Evolutionary conservation across 2,113 vertebrate genomes (phyloP), one percentile per base, ranked within the genome.

Genomic region (Setophaga kirtlandii): DNA sequence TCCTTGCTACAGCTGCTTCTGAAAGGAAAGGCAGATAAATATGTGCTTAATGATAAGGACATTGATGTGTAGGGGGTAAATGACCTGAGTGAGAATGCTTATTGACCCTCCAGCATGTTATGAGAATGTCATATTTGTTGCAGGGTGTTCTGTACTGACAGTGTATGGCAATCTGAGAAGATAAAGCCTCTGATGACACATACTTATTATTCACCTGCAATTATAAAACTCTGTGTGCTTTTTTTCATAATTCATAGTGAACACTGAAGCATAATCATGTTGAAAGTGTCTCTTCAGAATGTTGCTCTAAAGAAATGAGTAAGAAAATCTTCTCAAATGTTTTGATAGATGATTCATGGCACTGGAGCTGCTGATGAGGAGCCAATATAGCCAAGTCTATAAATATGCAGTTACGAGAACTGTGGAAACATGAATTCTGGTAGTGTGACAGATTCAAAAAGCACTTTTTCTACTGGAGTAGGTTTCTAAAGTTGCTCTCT

Each of bases 261-360:
- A 93, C 56, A 24, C 83, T 27, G 60, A 44, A 77, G 71, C 39
- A 65, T 83, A 69, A 85, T 94, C 65, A 52, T 14, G 35, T 80
- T 83, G 71, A 63, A 93, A 91, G 33, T 55, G 53, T 90, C 70
- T 52, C 79, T 90, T 92, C 71, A 65, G 71, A 70, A 77, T 53
- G 56, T 75, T 94, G 31, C 76, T 94, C 93, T 77, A 90, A 93
- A 97, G 73, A 88, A 87, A 85, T 50, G 81, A 91, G 90, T 94
- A 94, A 93, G 87, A 95, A 97, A 90, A 76, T 74, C 82, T 80
- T 90, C 71, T 96, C 60, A 63, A 74, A 81, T 93, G 95, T 90
- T 97, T 94, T 96, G 93, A 94, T 80, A 89, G 85, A 90, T 97
- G 94, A 96, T 90, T 91, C 94, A 93, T 81, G 77, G 85, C 77